Evolutionary conservation across 2,888 invertebrate genomes (phyloP), one percentile per base, ranked within the genome.

Genomic region (Acanthopleura granulata): DNA sequence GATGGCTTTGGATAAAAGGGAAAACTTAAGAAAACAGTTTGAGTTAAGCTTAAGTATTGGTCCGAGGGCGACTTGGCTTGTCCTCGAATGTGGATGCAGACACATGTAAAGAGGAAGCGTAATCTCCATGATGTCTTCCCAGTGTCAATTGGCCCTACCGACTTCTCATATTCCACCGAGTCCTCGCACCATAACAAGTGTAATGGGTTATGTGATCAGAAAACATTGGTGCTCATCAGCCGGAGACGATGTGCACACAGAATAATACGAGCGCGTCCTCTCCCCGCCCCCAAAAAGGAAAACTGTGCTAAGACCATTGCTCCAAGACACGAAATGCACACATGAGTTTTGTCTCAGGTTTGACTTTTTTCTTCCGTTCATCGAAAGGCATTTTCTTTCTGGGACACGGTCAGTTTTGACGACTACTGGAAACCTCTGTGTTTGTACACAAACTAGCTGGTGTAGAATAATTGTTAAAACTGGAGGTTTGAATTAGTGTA

Each of bases 391-490:
- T 66, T 66, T 66, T 66, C 66, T 1, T 22, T n/a, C 29, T 14
- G 18, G 22, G 66, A 6, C 66, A 66, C 66, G 66, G 66, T 66
- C 22, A 66, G 25, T 66, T 66, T 66, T 22, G 66, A 66, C 66
- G 66, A 66, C 14, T 66, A 27, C 27, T 27, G 4, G 29, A 66
- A 66, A 66, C 66, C 66, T 25, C 66, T 66, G 25, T 27, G 1
- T 27, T 40, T 66, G 66, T 66, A 66, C 66, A 66, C 66, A 66
- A 66, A 66, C 66, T 66, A 27, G 18, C 66, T 27, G 22, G 66
- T 66, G 66, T 27, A 66, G 66, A 66, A 66, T 66, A 66, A 66
- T 66, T 66, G 66, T 66, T 27, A 66, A 66, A 66, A 16, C 66
- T 66, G 6, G 40, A 66, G 66, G 18, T 25, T 27, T 22, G 66